Evolutionary conservation across 2,113 vertebrate genomes (phyloP), one percentile per base, ranked within the genome.

Genomic region (Cavia aperea): DNA sequence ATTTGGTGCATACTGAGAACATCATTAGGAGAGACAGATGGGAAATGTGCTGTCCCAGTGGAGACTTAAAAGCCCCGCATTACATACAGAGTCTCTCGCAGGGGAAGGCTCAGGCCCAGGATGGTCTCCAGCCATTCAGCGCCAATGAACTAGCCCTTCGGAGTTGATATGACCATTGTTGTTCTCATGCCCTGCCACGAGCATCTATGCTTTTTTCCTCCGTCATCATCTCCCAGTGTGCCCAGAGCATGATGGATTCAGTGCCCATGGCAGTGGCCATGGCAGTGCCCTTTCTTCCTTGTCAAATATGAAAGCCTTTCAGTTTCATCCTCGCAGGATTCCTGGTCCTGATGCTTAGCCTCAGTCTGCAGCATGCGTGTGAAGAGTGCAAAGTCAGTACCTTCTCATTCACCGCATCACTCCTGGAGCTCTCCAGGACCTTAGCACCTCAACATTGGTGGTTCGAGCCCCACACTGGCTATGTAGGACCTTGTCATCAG

Each of bases 201-300:
- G 97, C 9, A 97, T 97, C 96, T 99, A 98, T 93, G 98, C 98
- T 89, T 98, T 98, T 98, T 91, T 98, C 98, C 96, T 98, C 98
- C 0, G 98, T 95, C 98, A 98, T 98, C 97, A 98, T 98, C 97
- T 98, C 98, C 98, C 94, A 98, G 97, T 19, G 98, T 98, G 96
- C 98, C 98, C 89, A 98, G 98, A 81, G 99, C 98, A 66, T 98
- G 98, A 94, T 98, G 97, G 46, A 98, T 96, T 98, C 98, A 9
- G 98, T 98, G 0, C 98, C 98, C 98, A 98, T 98, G 23, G 23
- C 73, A 77, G 14, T 66, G 65, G 15, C 36, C n/a, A 43, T 43
- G 91, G 98, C 98, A 0, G 98, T 98, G 84, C 98, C 98, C 7
- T 98, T 98, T 66, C 98, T 96, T 98, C 98, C 91, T 99, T 98